A percentile compares a stretch with the other conserved stretches of the same genome.
phyloP scores from a whole-genome alignment of 2,888 invertebrate species.

The Micoletzkya japonica region DNA sequence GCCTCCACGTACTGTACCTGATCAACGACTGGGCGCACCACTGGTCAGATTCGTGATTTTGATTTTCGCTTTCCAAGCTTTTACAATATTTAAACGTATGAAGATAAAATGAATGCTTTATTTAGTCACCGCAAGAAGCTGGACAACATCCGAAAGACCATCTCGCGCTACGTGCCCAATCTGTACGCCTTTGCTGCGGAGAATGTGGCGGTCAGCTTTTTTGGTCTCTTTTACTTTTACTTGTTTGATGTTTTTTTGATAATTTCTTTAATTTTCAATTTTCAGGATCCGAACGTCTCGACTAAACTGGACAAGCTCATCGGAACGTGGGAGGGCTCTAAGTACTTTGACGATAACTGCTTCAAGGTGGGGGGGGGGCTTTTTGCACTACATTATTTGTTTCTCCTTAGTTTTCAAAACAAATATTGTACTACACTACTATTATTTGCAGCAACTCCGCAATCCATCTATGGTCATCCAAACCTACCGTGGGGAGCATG shows the following conservation, averaged over 20 bases:
- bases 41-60: slow-evolving; percentile 50
- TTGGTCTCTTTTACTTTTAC: no score
- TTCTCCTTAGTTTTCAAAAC: no score
- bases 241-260: neutral
- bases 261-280: neutral
- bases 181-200: slow-evolving; percentile 93
- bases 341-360: slow-evolving; percentile 66
- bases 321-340: slow-evolving; percentile 92
- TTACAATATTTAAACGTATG: no score
- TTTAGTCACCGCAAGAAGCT: slow-evolving; percentile 92
- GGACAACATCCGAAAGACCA: slow-evolving; percentile 85
- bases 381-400: neutral
- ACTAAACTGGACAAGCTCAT: slow-evolving; percentile 83
- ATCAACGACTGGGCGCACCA: slow-evolving; percentile 98
- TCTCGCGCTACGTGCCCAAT: slow-evolving; percentile 93
- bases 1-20: slow-evolving; percentile 95
- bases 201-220: slow-evolving; percentile 67
- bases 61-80: neutral
- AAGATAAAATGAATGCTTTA: slow-evolving; percentile 34
- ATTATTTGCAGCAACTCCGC: slow-evolving; percentile 71
- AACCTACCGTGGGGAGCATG: slow-evolving; percentile 72
- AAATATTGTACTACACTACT: neutral
- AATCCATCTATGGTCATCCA: slow-evolving; percentile 72
- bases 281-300: slow-evolving; percentile 7
- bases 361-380: slow-evolving; percentile 46